These are phyloP conservation scores for Cyclargus thomasi DNA, from an alignment of 1,140 invertebrate genomes.

Conservation along the genomic window DNA sequence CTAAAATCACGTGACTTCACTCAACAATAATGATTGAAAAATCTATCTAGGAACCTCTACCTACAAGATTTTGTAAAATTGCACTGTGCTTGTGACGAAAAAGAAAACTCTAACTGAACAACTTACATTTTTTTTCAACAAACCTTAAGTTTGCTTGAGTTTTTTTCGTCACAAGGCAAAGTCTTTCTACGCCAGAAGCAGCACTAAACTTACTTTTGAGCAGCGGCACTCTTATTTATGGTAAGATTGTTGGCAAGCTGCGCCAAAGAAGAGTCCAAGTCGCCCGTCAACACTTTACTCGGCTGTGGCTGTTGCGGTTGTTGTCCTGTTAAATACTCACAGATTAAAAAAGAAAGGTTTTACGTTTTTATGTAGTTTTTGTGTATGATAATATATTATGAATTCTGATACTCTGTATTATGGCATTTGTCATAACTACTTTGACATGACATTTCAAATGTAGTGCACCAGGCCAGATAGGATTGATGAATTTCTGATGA, in stretches of 20 bases:
- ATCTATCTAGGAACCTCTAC: slow-evolving; percentile 16
- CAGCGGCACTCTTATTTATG: slow-evolving; percentile 88
- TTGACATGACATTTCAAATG: background rate
- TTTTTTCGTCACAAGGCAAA: background rate
- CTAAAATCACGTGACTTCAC: slow-evolving; percentile 33
- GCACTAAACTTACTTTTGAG: slow-evolving; percentile 54
- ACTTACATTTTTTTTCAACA: background rate
- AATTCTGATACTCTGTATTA: too few relatives aligned
- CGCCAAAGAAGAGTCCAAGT: slow-evolving; percentile 93
- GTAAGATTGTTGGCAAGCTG: slow-evolving; percentile 93
- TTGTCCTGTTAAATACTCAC: slow-evolving; percentile 49
- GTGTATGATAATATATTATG: too few relatives aligned
- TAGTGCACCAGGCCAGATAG: background rate
- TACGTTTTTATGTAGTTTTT: background rate
- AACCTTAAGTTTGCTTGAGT: background rate
- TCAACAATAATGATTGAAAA: slow-evolving; percentile 29
- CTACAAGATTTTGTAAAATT: background rate
- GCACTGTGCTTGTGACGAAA: background rate
- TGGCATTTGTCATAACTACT: background rate
- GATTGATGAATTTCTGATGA: background rate
- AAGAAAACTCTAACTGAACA: background rate
- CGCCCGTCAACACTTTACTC: slow-evolving; percentile 89
- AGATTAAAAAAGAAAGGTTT: background rate
- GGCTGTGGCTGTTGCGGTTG: slow-evolving; percentile 73
- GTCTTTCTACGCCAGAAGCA: background rate